Evolutionary conservation across 2,888 invertebrate species (phyloP), one percentile per base, ranked within the genome.

Genomic region (Sipha maydis): DNA sequence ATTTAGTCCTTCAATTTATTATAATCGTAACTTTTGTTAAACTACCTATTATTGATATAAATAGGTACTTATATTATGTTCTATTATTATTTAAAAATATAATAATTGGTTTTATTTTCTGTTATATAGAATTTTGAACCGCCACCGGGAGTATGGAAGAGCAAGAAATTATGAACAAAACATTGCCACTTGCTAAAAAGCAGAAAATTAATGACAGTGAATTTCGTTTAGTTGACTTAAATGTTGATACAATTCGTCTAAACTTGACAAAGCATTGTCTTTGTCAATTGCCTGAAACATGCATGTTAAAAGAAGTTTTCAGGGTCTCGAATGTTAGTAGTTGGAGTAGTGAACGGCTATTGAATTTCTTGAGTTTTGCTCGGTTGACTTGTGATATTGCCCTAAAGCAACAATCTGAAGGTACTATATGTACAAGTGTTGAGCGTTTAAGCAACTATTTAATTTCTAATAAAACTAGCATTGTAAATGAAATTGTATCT

Each of bases 381-480:
- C 97, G 97, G 91, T 93, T 97, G 25, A 93, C 97, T 90, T 96
- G 96, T 91, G 96, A 97, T 92, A 94, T 97, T 83, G 96, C 97
- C 91, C 93, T 96, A 85, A 96, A 96, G 91, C 97, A 97, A 92
- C 96, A 96, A 91, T 94, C 94, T 83, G 95, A 95, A 90, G 97
- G 97, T 25, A 94, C 95, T 67, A 96, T 97, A 92, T 97, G 97
- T 92, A 94, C 95, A 73, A 94, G 95, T 90, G 94, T 97, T 80
- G 95, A 95, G 92, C 95, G 95, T 90, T 95, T 96, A 34, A 96
- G 96, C 92, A 96, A 96, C 91, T 95, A 95, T 88, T 93, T 97
- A 83, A 95, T 96, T 90, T 93, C 95, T 88, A 96, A 96, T 92
- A 95, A 96, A 91, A 95, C 96, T 91, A 96, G 96, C 91, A 94